Percentiles rank a stretch among this genome's conserved stretches.
phyloP scores from a whole-genome alignment of 2,797 vertebrate species.

The Acanthis flammea region DNA sequence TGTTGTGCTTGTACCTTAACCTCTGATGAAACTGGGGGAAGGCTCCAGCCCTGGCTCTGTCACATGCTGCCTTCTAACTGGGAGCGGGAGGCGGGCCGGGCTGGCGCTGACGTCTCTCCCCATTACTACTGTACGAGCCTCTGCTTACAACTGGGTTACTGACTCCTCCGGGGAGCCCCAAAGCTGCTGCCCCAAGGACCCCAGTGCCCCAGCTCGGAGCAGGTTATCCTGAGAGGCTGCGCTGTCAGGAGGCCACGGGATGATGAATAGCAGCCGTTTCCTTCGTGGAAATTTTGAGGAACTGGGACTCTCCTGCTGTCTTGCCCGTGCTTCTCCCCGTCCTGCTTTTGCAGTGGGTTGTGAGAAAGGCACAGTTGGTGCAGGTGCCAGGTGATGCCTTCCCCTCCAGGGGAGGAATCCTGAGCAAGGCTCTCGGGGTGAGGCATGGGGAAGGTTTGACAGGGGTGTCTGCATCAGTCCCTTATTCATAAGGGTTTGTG shows the following conservation, averaged over 20 bases:
- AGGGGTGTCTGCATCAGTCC: slow-evolving; percentile 1
- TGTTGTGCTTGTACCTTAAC: slow-evolving; percentile 73
- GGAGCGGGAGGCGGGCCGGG: slow-evolving; percentile 66
- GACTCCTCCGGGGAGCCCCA: slow-evolving; percentile 52
- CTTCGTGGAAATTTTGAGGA: slow-evolving; percentile 55
- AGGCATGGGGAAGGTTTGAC: slow-evolving; percentile 29
- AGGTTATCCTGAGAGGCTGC: slow-evolving; percentile 9
- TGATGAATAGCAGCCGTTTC: neutral
- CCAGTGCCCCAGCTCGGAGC: neutral
- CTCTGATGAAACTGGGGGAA: slow-evolving; percentile 77
- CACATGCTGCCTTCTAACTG: slow-evolving; percentile 84
- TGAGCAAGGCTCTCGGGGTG: neutral
- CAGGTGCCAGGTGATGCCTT: neutral
- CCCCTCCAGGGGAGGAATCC: neutral
- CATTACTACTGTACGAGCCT: slow-evolving; percentile 65
- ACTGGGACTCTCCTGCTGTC: neutral
- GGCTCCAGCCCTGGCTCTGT: slow-evolving; percentile 78
- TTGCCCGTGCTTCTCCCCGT: neutral
- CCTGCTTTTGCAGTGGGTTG: neutral
- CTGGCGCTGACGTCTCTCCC: slow-evolving; percentile 66
- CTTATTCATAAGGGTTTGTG: neutral
- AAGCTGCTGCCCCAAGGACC: slow-evolving; percentile 19
- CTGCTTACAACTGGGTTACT: slow-evolving; percentile 59
- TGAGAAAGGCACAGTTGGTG: neutral
- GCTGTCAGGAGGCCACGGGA: slow-evolving; percentile 43